Evolutionary conservation across 2,888 invertebrate species (phyloP), one percentile per base, ranked within the genome.

Genomic region (Lasioglossum morio): DNA sequence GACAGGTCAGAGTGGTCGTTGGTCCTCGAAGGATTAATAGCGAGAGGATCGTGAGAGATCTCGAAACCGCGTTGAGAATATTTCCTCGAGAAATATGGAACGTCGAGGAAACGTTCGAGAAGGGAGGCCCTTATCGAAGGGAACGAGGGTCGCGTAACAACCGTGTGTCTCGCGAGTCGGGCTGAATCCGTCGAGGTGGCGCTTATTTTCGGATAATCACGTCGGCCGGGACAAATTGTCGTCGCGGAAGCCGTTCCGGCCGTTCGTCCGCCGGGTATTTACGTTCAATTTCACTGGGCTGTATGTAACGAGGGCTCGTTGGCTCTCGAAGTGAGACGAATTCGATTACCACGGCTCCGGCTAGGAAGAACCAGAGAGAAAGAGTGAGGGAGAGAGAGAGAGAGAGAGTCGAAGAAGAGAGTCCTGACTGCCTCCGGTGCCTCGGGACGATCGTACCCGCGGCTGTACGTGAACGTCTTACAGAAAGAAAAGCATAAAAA

Each of bases 241-340:
- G 69, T 74, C 57, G 53, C 27, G 66, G 82, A 69, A 73, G 48
- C 63, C 72, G 72, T 60, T 75, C 78, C 63, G 69, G 46, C 66
- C 60, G 46, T 48, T 37, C 43, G 57, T 48, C 72, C n/a, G 72
- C 57, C 77, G 72, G 77, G 87, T 87, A 79, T 88, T 86, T 87
- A 89, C 84, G 85, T 87, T 84, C 88, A 89, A 88, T 85, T 90
- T 91, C 88, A 69, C 84, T 82, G 80, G 85, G 81, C 85, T 86
- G 80, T 86, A 87, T 81, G 84, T 87, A 91, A 89, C 90, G 85
- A 91, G 87, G 87, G 85, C 91, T 88, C 86, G 88, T 88, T 88
- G 88, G 88, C 88, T 74, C 85, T 74, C 85, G 78, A 88, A 83
- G 88, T 86, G 88, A 86, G 88, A 88, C 88, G 88, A 88, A 88